Evolutionary conservation across 2,888 invertebrate genomes (phyloP), one percentile per base, ranked within the genome.

Genomic region (Xanthia icteritia): DNA sequence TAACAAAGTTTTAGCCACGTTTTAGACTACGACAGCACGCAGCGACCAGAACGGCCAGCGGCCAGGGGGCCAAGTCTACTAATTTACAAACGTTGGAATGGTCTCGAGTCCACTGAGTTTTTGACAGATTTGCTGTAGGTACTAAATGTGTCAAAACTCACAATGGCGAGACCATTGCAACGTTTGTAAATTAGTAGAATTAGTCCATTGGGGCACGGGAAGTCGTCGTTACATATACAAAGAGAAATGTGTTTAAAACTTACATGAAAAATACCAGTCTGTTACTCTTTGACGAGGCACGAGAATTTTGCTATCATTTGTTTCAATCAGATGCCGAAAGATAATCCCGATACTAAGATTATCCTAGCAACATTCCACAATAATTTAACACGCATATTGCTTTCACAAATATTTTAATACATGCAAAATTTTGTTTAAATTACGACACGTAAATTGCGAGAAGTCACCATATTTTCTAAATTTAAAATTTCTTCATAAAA

Each of bases 341-440:
- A 94, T 86, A 95, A 93, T 88, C 94, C 94, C 81, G 94, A 93
- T 74, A 95, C 84, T 88, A 94, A 89, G 90, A 95, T 94, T 91
- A 96, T 94, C 89, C 92, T 93, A 79, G 94, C 94, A 81, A 94
- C 92, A 88, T 95, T 96, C 94, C 94, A 96, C 94, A 95, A 81
- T 82, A 96, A 95, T 95, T 96, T 96, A 65, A 92, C 89, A 89
- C 88, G 91, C 95, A 94, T 95, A 89, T 90, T 94, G 73, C 42
- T 83, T 77, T 76, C 72, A 78, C 79, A 23, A 67, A 78, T 80
- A 86, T 76, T 86, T 88, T 76, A 73, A 78, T 77, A 83, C 82
- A 81, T 82, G 75, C 72, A 83, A 84, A 83, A 75, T 86, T 84
- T 84, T 83, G 65, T 71, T 77, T 73, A 27, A 67, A 36, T 67